These are phyloP conservation scores for Channa maculata DNA, from an alignment of 2,113 vertebrate genomes.

Conservation along the genomic window DNA sequence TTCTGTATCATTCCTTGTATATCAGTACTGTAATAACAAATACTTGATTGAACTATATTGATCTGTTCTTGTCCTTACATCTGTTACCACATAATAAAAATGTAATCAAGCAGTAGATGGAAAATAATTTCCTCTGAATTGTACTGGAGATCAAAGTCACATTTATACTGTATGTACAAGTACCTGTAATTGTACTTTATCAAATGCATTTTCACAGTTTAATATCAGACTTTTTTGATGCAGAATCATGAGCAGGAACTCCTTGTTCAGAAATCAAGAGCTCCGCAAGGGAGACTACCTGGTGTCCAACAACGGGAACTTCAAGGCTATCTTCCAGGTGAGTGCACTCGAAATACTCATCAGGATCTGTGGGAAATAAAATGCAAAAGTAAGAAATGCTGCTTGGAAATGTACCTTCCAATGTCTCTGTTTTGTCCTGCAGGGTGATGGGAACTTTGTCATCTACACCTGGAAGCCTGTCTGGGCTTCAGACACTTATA, in stretches of 20 bases:
- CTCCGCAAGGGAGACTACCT: conserved; percentile 61
- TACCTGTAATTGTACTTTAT: no score
- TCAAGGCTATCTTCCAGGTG: conserved; percentile 63
- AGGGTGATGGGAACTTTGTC: conserved; percentile 67
- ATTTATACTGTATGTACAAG: no score
- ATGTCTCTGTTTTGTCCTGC: background rate
- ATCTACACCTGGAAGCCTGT: conserved; percentile 52
- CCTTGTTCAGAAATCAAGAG: conserved; percentile 52
- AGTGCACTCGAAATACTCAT: background rate
- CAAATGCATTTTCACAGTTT: background rate
- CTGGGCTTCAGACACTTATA: background rate
- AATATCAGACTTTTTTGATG: background rate
- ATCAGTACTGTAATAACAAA: no score
- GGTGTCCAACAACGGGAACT: conserved; percentile 58
- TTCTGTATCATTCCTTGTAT: no score
- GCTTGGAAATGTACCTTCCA: background rate
- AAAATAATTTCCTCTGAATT: no score
- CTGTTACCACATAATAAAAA: no score
- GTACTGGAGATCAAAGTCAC: no score
- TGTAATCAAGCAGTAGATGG: no score
- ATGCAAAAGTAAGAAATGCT: background rate
- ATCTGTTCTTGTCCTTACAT: no score
- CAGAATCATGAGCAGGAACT: conserved; percentile 70
- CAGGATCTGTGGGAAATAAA: background rate
- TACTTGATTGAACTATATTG: no score